A percentile compares a stretch with the other conserved stretches of the same genome.
These are phyloP conservation scores for Glandiceps talaboti DNA, from an alignment of 53 echinoderm and acorn worm species.

Conservation along the genomic window DNA sequence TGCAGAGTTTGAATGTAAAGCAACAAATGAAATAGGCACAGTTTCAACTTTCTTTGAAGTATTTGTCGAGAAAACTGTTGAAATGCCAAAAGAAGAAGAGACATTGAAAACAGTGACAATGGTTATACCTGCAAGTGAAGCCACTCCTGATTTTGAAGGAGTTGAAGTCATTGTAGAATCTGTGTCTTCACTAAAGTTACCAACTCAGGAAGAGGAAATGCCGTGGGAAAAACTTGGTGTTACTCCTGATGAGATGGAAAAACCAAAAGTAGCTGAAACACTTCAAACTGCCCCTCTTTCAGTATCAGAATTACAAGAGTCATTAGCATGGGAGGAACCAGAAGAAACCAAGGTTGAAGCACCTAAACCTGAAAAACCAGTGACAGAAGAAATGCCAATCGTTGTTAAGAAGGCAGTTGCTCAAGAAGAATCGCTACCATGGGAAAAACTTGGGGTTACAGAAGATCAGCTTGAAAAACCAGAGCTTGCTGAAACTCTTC, in stretches of 20 bases:
- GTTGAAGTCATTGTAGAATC: too few species aligned
- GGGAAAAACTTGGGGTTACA: neutral
- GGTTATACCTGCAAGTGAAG: too few species aligned
- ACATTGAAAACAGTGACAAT: too few species aligned
- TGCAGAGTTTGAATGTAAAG: constrained; percentile 86
- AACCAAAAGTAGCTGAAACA: too few species aligned
- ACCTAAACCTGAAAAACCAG: constrained; percentile 15
- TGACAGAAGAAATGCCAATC: neutral
- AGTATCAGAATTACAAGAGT: constrained; percentile 23
- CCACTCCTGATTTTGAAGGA: too few species aligned
- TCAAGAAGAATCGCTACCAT: neutral
- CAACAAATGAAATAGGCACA: constrained; percentile 70
- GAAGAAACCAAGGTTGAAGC: constrained; percentile 28
- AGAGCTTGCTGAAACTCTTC: constrained; percentile 2
- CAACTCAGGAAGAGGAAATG: too few species aligned
- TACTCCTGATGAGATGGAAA: too few species aligned
- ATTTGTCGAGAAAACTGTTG: constrained; percentile 13
- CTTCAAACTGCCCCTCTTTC: too few species aligned
- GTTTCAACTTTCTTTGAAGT: constrained; percentile 59
- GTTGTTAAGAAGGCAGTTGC: neutral
- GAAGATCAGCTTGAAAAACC: constrained; percentile 6
- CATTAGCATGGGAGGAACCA: constrained; percentile 17
- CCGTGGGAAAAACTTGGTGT: too few species aligned
- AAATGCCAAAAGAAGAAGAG: constrained; percentile 7
- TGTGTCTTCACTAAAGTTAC: too few species aligned